Base-by-base conservation (phyloP, 2,888 invertebrate genomes). In the Subacronicta megacephala region DNA sequence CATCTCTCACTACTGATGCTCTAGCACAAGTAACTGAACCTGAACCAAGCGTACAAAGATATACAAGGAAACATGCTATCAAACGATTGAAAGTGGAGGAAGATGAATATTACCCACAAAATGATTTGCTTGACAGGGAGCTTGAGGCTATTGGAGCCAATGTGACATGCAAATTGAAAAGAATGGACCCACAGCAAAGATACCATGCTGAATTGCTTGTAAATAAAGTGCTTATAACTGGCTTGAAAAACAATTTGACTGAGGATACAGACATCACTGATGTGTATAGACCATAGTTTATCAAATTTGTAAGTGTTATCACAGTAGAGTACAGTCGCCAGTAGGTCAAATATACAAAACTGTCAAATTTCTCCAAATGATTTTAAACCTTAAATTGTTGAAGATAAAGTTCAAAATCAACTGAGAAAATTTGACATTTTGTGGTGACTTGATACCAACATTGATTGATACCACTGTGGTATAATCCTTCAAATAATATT, bases 151-250 rank as follows among this genome's bases (percentile, higher is more conserved):
- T 84, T 33, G 82, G 82, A 10, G 70, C 80, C 9, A 84, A 84
- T 50, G 83, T 85, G 2, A 72, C 76, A 7, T 83, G 78, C 57
- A 85, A 85, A 47, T 54, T 85, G 1, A 81, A 79, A 52, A 65
- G 83, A 43, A 85, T 85, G 85, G 70, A 63, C 4, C 20, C 62
- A 4, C 64, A 77, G 5, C 85, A 85, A 52, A 72, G 84, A 31
- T 78, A 73, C 42, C 74, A 72, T 26, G 84, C 85, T 0, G 85
- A 85, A 52, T 53, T 82, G 17, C 55, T 85, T 15, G 81, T 85
- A 33, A 83, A 83, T 51, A 85, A 83, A 77, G 83, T 85, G 7
- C 57, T 85, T 7, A 78, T 83, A 41, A 62, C 70, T 20, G 85
- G 84, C 16, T 54, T 85, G 13, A 75, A 72, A 38, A 79, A 73